Evolutionary conservation across 2,113 vertebrate species (phyloP), one percentile per base, ranked within the genome.

Genomic region (Tetrao urogallus): DNA sequence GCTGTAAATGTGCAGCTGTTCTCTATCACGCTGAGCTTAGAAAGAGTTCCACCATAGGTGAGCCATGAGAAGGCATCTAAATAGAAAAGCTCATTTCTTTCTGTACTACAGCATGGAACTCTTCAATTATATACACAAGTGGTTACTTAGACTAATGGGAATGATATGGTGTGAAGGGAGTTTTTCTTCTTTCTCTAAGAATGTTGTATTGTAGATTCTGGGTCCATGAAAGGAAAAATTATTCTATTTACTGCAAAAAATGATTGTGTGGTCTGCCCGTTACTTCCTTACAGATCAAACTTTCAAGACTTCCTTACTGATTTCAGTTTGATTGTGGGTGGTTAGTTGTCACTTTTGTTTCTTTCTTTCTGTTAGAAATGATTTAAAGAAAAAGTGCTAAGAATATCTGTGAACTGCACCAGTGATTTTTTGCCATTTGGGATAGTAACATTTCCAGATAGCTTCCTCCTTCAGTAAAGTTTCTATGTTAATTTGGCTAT

Each of bases 11-110:
- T 30, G 69, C 89, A 95, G 91, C 78, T 93, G 84, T 47, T 76
- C 45, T 82, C 74, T 80, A 2, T 47, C 0, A 1, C 40, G 2
- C 74, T 40, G 75, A 85, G 56, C 71, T 94, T 80, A 89, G 38
- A 91, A 92, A 34, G 58, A 47, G 50, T 80, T 89, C 71, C 67
- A 67, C 67, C 47, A 67, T 65, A 94, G 89, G 90, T 94, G 90
- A 97, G 65, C 69, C 0, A 0, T 40, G 82, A 88, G 82, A 81
- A 91, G 79, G 85, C 75, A 72, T 54, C 73, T 86, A 57, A 61
- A 78, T 57, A 60, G 40, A 75, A 92, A 94, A 94, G 72, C 13
- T 14, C 2, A 15, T 78, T 93, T 92, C 34, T 81, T 86, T 60
- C 48, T 50, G 8, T 69, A 16, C 57, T 65, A 20, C 47, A 28